These are phyloP conservation scores for Amphilophus citrinellus DNA, from an alignment of 2,113 vertebrate genomes.

Conservation along the genomic window DNA sequence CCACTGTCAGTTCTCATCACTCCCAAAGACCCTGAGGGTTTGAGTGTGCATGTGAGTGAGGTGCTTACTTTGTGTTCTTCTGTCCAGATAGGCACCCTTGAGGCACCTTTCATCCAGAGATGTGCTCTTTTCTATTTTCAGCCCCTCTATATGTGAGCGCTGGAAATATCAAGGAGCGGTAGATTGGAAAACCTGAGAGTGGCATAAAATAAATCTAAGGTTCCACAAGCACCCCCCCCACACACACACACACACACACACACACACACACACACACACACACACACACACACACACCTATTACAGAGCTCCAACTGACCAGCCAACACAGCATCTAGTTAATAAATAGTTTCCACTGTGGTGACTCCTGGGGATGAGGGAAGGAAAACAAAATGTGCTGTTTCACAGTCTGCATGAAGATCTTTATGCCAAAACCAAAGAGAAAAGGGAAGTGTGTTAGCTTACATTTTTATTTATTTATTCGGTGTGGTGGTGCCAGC, in stretches of 20 bases:
- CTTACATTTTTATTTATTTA: conserved; percentile 15
- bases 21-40: conserved; percentile 70
- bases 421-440: conserved; percentile 49
- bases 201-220: conserved; percentile 75
- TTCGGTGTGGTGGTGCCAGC: neutral
- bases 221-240: conserved; percentile 38
- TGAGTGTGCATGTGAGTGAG: conserved; percentile 75
- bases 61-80: conserved; percentile 77
- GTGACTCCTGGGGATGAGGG: conserved; percentile 56
- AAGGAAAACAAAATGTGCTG: conserved; percentile 59
- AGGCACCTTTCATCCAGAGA: conserved; percentile 75
- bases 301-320: conserved; percentile 68
- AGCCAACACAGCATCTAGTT: conserved; percentile 62
- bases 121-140: conserved; percentile 75
- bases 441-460: conserved; percentile 7
- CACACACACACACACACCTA: conserved; percentile 29
- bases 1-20: conserved; percentile 79
- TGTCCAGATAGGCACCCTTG: conserved; percentile 78
- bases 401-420: conserved; percentile 57
- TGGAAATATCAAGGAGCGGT: conserved; percentile 73
- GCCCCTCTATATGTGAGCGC: conserved; percentile 61
- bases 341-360: conserved; percentile 71
- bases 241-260: neutral
- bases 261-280: too few relatives aligned
- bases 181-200: conserved; percentile 77